Base-by-base conservation (phyloP, 2,113 vertebrate species). In the Aphyosemion australe region DNA sequence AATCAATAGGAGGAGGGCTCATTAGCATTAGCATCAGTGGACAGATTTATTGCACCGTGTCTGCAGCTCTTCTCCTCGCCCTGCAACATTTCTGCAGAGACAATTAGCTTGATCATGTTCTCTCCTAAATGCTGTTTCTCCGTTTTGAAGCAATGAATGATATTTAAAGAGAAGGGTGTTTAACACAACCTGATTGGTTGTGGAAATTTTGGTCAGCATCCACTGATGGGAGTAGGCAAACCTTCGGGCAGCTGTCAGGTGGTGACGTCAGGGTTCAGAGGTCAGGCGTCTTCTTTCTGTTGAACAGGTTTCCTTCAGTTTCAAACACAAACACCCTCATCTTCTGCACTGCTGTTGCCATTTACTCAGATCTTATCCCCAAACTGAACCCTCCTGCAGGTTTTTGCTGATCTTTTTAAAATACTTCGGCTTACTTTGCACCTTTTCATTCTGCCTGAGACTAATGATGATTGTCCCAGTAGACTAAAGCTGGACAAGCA, bases 1-100 rank as follows among this genome's bases (percentile, higher is more conserved):
- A 83, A 81, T 84, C 79, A 80, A 67, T 83, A 26, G 61, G 41
- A 76, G 71, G 74, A 84, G 79, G 82, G 65, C n/a, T 6, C 72
- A 73, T 61, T 51, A 62, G 54, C 63, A 45, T 77, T 79, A 84
- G 61, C 10, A 5, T 68, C 80, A 51, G 18, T 31, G 55, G 59
- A 47, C 58, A 71, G 76, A 78, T 86, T 82, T 80, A 86, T 79
- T 69, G 49, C 63, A 41, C 59, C 2, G 0, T 8, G 16, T 21
- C 58, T 74, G 51, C 47, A 49, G 32, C 57, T 39, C 59, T 67
- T 65, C 68, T 20, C 41, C 26, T 46, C 2, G 61, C 69, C 19
- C 77, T 57, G 56, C 32, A 1, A 46, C 54, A 42, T 69, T 80
- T 79, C 56, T 77, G 61, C 62, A n/a, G 48, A 78, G 51, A 52